phyloP scores from a whole-genome alignment of 2,113 vertebrate genomes.

The Furnarius figulus region DNA sequence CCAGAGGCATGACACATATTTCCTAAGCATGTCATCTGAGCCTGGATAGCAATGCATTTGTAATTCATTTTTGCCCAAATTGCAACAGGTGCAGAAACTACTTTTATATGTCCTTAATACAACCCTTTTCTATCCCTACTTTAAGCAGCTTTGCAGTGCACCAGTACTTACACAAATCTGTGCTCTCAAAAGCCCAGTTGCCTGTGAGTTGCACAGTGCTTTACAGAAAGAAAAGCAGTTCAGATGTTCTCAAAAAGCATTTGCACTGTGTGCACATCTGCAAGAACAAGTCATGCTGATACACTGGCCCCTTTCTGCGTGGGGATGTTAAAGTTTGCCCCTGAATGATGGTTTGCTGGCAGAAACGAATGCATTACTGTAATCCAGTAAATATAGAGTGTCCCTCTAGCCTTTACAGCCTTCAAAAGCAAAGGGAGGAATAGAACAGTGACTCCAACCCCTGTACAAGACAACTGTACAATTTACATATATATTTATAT shows the following conservation, averaged over 20 bases:
- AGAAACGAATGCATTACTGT: constrained; percentile 15
- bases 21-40: neutral
- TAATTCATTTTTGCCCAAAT: neutral
- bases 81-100: neutral
- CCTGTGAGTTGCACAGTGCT: neutral
- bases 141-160: neutral
- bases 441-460: constrained; percentile 63
- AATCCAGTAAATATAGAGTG: neutral
- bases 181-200: neutral
- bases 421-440: constrained; percentile 31
- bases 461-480: constrained; percentile 85
- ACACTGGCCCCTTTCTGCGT: neutral
- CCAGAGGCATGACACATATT: neutral
- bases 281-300: neutral
- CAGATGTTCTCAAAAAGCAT: neutral
- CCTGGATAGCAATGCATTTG: neutral
- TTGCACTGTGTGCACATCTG: neutral
- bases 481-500: constrained; percentile 87
- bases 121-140: neutral
- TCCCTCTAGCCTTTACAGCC: constrained; percentile 12
- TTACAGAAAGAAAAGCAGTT: neutral
- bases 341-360: neutral
- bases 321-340: neutral
- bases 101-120: neutral
- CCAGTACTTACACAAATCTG: neutral